Conservation (phyloP, 2,113 vertebrate genomes). For the Ammodytes marinus region DNA sequence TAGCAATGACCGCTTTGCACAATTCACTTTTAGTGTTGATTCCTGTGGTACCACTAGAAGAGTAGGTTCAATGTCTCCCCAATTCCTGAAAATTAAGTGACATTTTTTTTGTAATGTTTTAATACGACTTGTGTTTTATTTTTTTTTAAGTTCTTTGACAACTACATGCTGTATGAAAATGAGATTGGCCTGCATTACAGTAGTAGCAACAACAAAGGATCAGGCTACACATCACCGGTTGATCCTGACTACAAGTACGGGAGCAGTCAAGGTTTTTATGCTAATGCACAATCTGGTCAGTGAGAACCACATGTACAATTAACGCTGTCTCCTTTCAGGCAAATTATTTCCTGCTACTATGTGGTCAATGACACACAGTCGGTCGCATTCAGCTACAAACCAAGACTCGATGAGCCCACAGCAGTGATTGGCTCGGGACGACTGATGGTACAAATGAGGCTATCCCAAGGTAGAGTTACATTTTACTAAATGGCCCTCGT, state of each 20-base stretch:
- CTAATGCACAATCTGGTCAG: background rate
- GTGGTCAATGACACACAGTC: slow-evolving; percentile 62
- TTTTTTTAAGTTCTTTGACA: slow-evolving; percentile 73
- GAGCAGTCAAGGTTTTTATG: accelerated
- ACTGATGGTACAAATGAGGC: slow-evolving; percentile 76
- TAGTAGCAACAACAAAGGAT: background rate
- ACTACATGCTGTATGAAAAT: slow-evolving; percentile 82
- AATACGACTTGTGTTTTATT: accelerated
- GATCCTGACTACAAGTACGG: slow-evolving; percentile 75
- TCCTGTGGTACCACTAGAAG: slow-evolving; percentile 83
- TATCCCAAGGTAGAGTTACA: slow-evolving; percentile 60
- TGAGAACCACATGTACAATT: too few relatives aligned
- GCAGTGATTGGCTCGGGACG: slow-evolving; percentile 74
- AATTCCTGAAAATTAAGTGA: background rate
- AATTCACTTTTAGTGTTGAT: slow-evolving; percentile 75
- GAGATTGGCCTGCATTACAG: slow-evolving; percentile 64
- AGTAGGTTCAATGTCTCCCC: slow-evolving; percentile 32
- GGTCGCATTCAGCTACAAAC: slow-evolving; percentile 56
- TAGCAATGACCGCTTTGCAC: slow-evolving; percentile 75
- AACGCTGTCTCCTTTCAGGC: slow-evolving; percentile 7
- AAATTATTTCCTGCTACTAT: slow-evolving; percentile 81
- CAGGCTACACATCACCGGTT: background rate
- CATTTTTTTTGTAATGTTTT: background rate
- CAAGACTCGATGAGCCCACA: slow-evolving; percentile 34
- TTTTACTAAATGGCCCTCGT: background rate